Percentiles rank a stretch among this genome's conserved stretches.
Evolutionary conservation across 2,797 vertebrate species (phyloP).

Genomic region (Pogonophryne albipinna): DNA sequence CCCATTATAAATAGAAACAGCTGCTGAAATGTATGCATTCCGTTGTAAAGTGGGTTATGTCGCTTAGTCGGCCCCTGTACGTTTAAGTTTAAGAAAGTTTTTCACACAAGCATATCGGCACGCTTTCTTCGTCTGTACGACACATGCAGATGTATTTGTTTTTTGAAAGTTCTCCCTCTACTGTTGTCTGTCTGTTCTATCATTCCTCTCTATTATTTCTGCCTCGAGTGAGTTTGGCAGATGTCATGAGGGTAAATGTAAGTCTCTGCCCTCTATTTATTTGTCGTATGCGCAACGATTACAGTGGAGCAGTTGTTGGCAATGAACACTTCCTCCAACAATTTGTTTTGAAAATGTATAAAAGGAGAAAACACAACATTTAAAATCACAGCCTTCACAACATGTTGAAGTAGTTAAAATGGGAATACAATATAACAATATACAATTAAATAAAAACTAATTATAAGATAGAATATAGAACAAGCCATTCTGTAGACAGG

Average conservation of each 20-base stretch:
- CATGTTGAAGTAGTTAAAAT: background rate
- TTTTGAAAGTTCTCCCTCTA: constrained; percentile 2
- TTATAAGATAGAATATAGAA: background rate
- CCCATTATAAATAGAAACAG: constrained; percentile 66
- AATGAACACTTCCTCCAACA: background rate
- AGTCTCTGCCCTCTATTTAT: background rate
- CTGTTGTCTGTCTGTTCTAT: constrained; percentile 17
- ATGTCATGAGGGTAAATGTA: constrained; percentile 28
- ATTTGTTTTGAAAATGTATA: background rate
- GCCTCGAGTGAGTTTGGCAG: constrained; percentile 24
- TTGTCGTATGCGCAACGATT: background rate
- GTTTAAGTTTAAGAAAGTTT: constrained; percentile 36
- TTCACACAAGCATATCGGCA: constrained; percentile 21
- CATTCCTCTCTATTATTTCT: constrained; percentile 22
- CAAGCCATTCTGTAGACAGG: constrained; percentile 25
- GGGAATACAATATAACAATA: background rate
- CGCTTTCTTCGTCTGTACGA: constrained; percentile 27
- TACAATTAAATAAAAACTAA: background rate
- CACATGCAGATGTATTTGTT: constrained; percentile 25
- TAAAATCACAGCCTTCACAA: background rate
- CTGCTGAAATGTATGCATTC: constrained; percentile 54
- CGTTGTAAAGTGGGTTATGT: constrained; percentile 63
- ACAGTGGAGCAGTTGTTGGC: background rate
- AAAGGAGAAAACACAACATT: background rate
- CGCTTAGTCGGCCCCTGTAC: constrained; percentile 60